Base-by-base conservation (phyloP, 1,140 invertebrate genomes). In the Diorhabda carinulata region DNA sequence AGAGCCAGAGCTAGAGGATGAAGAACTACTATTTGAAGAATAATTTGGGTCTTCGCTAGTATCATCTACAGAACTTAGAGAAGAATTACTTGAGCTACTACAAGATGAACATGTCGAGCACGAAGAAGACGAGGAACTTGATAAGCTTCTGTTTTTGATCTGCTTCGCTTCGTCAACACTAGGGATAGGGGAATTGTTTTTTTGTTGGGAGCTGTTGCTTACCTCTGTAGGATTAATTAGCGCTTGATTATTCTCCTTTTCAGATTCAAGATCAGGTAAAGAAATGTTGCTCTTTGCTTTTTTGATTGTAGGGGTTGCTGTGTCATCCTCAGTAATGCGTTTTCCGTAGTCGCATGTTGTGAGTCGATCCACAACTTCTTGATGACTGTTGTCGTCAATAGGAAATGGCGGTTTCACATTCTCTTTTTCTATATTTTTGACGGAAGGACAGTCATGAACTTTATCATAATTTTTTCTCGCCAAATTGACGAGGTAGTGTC, bases 201-300 rank as follows among this genome's bases (percentile, higher is more conserved):
- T 61, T 61, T 61, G 59, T 61, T 61, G 59, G 59, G 59, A 61
- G 59, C n/a, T 61, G 59, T 61, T 61, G 59, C 59, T 61, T 61
- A 61, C 59, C 59, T 61, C 59, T 61, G 59, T 61, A 25, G 25
- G 25, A n/a, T n/a, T n/a, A n/a, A n/a, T n/a, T n/a, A n/a, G n/a
- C n/a, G n/a, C n/a, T n/a, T n/a, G n/a, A n/a, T n/a, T n/a, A n/a
- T n/a, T n/a, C n/a, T n/a, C n/a, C n/a, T n/a, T n/a, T n/a, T n/a
- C n/a, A n/a, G n/a, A n/a, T n/a, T n/a, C n/a, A n/a, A n/a, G n/a
- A n/a, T n/a, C n/a, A n/a, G n/a, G n/a, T n/a, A n/a, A n/a, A n/a
- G n/a, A n/a, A n/a, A n/a, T n/a, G n/a, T n/a, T n/a, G n/a, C n/a
- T n/a, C n/a, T n/a, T n/a, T n/a, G n/a, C n/a, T n/a, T n/a, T n/a